Percentiles rank a stretch among this genome's conserved stretches.
Evolutionary conservation across 2,888 invertebrate genomes (phyloP).

Genomic region (Ypsolopha scabrella): DNA sequence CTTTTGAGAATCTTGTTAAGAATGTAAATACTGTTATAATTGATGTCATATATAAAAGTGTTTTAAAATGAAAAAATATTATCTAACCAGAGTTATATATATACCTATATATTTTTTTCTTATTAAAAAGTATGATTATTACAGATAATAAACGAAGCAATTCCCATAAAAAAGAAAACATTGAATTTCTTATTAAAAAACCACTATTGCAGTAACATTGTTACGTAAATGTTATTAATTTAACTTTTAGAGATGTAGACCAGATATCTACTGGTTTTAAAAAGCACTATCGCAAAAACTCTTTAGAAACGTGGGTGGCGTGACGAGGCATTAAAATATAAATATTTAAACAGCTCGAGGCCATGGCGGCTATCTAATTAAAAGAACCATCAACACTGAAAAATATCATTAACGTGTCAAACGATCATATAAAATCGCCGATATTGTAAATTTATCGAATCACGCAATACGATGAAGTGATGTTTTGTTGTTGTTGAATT

Average conservation of each 20-base stretch:
- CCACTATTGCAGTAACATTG: background rate
- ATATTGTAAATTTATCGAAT: conserved; percentile 29
- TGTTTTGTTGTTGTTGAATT: background rate
- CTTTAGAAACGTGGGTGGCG: conserved; percentile 42
- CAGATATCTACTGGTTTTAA: conserved; percentile 5
- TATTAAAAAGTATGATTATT: too few relatives aligned
- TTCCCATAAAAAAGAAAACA: too few relatives aligned
- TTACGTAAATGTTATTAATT: background rate
- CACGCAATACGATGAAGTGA: conserved; percentile 2
- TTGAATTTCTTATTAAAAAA: too few relatives aligned
- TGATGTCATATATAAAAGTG: too few relatives aligned
- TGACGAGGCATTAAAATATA: conserved; percentile 32
- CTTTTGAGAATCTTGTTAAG: background rate
- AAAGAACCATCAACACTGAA: conserved; percentile 33
- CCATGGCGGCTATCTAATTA: conserved; percentile 31
- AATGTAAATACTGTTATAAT: background rate
- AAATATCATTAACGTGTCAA: conserved; percentile 42
- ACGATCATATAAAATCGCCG: conserved; percentile 30
- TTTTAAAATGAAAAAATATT: too few relatives aligned
- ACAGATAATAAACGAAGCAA: too few relatives aligned
- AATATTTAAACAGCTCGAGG: conserved; percentile 35
- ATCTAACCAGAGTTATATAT: too few relatives aligned
- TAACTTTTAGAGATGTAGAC: background rate
- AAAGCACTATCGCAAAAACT: conserved; percentile 23
- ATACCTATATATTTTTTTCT: too few relatives aligned